Percentiles rank a stretch among this genome's conserved stretches.
Evolutionary conservation across 2,113 vertebrate genomes (phyloP).

Genomic region (Chloropsis cyanopogon): DNA sequence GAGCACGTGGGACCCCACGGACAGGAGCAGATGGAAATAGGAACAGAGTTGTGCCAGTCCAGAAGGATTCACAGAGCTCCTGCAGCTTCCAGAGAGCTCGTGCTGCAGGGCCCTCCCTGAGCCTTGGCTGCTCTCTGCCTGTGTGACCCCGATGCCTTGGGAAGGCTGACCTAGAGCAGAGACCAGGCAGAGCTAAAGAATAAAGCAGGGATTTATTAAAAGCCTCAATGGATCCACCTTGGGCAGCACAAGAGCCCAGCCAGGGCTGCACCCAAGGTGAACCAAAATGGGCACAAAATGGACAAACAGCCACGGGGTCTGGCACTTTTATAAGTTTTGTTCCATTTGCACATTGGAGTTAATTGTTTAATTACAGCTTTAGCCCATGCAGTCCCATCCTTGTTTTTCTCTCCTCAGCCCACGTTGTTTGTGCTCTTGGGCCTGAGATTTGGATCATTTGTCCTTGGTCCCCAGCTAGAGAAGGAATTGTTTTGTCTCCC

Average conservation of each 20-base stretch:
- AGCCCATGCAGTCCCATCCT: neutral
- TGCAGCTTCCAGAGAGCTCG: no score
- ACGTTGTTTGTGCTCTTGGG: neutral
- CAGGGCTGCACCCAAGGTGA: neutral
- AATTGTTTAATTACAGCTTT: neutral
- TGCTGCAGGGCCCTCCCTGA: no score
- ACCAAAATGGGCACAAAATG: neutral
- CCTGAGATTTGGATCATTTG: neutral
- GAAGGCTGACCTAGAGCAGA: no score
- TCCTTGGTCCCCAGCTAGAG: neutral
- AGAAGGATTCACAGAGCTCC: no score
- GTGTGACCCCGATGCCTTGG: no score
- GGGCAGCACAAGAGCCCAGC: neutral
- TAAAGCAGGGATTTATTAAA: no score
- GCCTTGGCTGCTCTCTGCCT: no score
- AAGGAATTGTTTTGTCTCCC: neutral
- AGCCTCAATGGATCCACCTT: no score
- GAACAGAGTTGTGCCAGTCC: no score
- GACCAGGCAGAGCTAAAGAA: no score
- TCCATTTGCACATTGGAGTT: neutral
- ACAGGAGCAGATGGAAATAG: no score
- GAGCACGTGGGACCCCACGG: no score
- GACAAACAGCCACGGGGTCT: accelerated
- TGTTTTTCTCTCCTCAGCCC: neutral
- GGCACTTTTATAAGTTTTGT: neutral